phyloP scores from a whole-genome alignment of 2,113 vertebrate species.

The Nibea albiflora region DNA sequence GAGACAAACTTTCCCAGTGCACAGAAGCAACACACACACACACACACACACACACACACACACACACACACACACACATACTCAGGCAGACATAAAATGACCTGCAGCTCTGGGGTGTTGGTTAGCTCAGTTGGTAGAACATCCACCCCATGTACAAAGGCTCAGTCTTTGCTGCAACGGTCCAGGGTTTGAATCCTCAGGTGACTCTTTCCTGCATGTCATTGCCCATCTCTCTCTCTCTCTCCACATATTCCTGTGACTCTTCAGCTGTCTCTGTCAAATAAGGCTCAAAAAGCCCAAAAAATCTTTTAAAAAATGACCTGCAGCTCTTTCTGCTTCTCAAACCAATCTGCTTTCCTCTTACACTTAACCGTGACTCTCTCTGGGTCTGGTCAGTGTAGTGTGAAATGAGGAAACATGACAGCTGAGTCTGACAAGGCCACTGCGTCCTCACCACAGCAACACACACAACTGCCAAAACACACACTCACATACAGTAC shows the following conservation, averaged over 20 bases:
- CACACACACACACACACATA: background rate
- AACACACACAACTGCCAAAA: background rate
- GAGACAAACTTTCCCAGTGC: background rate
- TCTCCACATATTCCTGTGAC: no score
- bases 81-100: conserved; percentile 4
- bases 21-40: background rate
- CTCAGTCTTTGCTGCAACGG: no score
- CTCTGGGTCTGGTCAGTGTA: conserved; percentile 30
- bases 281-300: no score
- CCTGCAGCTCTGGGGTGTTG: conserved; percentile 12
- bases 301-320: background rate
- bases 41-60: background rate
- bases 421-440: conserved; percentile 43
- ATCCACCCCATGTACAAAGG: no score
- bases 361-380: conserved; percentile 25
- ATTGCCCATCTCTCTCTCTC: no score
- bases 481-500: background rate
- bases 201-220: no score
- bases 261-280: no score
- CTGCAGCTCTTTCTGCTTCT: conserved; percentile 38
- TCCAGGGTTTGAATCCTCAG: no score
- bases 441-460: background rate
- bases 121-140: no score
- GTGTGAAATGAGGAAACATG: conserved; percentile 66
- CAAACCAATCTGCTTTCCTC: conserved; percentile 50